A percentile compares a stretch with the other conserved stretches of the same genome.
Conservation (phyloP, 2,888 invertebrate genomes). For the Electrophaes corylata region DNA sequence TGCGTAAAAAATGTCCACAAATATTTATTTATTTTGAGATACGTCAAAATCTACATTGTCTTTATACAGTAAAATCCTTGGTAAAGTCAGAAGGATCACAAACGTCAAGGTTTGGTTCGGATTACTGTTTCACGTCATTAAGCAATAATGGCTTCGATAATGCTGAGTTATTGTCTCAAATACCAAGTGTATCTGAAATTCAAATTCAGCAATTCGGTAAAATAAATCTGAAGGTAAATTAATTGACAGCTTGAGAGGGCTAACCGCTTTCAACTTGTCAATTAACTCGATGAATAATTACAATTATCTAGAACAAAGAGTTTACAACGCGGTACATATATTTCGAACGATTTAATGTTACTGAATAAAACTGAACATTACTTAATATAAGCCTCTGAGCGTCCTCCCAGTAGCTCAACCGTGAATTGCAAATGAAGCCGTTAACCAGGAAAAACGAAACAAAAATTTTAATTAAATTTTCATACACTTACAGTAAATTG, state of each 20-base stretch:
- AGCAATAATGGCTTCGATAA: slow-evolving; percentile 10
- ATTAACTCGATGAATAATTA: neutral
- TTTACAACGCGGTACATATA: too few relatives aligned
- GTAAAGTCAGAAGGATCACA: neutral
- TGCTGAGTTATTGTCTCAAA: neutral
- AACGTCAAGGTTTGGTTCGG: neutral
- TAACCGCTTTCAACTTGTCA: neutral
- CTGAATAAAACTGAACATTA: slow-evolving; percentile 4
- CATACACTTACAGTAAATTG: slow-evolving; percentile 44
- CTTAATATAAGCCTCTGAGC: slow-evolving; percentile 9
- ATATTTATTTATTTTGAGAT: too few relatives aligned
- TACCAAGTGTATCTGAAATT: slow-evolving; percentile 1
- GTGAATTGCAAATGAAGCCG: slow-evolving; percentile 19
- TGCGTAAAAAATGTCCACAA: too few relatives aligned
- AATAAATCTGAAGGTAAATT: slow-evolving; percentile 1
- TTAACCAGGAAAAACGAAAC: slow-evolving; percentile 18
- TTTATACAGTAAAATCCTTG: neutral
- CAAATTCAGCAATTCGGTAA: neutral
- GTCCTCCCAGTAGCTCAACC: neutral
- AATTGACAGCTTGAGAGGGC: neutral
- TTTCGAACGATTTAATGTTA: too few relatives aligned
- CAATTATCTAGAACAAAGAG: neutral
- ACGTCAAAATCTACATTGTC: neutral
- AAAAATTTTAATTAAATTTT: slow-evolving; percentile 39
- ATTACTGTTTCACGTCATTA: slow-evolving; percentile 12